Evolutionary conservation across 2,888 invertebrate species (phyloP).

Genomic region (Nysson spinosus): DNA sequence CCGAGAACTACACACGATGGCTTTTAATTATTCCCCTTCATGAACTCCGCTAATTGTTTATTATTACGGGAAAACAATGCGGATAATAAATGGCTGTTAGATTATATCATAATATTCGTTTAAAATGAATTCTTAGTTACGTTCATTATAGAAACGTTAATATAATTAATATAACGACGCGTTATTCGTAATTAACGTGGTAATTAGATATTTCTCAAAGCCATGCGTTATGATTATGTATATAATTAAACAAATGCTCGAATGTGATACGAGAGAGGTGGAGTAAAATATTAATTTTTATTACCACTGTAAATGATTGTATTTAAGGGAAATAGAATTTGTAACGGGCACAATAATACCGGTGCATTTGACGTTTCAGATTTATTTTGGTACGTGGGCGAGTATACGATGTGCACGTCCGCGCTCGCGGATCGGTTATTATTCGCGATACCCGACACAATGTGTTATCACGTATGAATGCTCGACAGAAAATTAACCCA

Average conservation of each 20-base stretch:
- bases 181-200: no score
- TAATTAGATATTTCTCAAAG: no score
- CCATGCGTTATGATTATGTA: no score
- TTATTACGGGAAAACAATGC: no score
- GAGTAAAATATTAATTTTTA: constrained; percentile 1
- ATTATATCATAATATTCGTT: no score
- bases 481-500: constrained; percentile 44
- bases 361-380: constrained; percentile 47
- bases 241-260: no score
- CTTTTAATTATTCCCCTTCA: constrained; percentile 6
- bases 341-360: constrained; percentile 42
- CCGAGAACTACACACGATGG: constrained; percentile 1
- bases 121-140: no score
- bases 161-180: no score
- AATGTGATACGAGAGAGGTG: no score
- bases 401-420: constrained; percentile 35
- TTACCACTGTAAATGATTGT: constrained; percentile 27
- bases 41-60: no score
- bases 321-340: constrained; percentile 27
- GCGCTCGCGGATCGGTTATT: constrained; percentile 45
- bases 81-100: no score
- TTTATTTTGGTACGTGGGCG: constrained; percentile 42
- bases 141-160: no score
- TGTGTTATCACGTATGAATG: constrained; percentile 46
- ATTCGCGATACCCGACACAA: constrained; percentile 49